These are phyloP conservation scores for Laticauda laticaudata DNA, from an alignment of 2,113 vertebrate genomes.

Conservation along the genomic window DNA sequence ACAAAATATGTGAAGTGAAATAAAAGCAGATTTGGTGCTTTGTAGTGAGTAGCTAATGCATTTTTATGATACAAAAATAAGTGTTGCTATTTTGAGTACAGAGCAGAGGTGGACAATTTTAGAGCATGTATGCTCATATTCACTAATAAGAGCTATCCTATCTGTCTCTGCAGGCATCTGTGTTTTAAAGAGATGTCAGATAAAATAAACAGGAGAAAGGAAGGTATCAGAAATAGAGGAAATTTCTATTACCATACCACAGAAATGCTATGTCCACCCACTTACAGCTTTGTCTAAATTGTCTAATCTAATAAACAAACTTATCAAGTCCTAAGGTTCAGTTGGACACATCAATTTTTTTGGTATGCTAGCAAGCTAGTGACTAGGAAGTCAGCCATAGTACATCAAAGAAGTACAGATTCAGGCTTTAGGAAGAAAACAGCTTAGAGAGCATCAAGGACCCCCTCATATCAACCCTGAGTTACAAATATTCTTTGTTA, in stretches of 20 bases:
- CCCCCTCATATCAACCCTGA: background rate
- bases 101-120: background rate
- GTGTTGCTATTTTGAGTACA: background rate
- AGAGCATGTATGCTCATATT: background rate
- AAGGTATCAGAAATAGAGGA: background rate
- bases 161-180: background rate
- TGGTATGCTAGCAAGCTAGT: background rate
- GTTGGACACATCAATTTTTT: background rate
- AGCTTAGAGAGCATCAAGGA: background rate
- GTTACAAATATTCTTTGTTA: background rate
- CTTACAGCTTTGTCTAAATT: background rate
- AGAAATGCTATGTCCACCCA: background rate
- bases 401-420: background rate
- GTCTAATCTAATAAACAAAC: background rate
- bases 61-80: background rate
- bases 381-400: background rate
- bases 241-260: background rate
- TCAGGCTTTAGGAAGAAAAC: background rate
- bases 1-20: background rate
- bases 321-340: background rate
- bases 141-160: background rate
- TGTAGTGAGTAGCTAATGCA: background rate
- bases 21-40: background rate
- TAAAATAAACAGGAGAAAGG: background rate
- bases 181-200: background rate